Conservation (phyloP, 2,797 vertebrate species). For the Rhyacichthys aspro region DNA sequence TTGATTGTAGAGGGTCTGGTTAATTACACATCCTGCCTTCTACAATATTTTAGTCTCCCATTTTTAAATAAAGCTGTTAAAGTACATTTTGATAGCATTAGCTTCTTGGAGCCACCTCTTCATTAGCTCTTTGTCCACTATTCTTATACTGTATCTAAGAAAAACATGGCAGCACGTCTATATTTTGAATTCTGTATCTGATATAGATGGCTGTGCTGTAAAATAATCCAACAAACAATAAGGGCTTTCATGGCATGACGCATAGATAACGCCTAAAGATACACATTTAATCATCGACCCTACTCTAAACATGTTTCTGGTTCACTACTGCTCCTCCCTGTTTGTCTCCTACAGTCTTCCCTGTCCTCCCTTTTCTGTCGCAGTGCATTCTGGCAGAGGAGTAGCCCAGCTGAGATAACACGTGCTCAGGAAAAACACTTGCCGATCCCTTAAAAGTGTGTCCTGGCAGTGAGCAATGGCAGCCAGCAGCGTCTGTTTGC, state of each 20-base stretch:
- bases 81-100: no score
- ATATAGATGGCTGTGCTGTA: not conserved
- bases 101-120: no score
- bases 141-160: no score
- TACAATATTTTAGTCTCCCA: no score
- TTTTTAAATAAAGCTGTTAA: no score
- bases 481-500: conserved; percentile 32
- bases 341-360: conserved; percentile 42
- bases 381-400: conserved; percentile 42
- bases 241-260: conserved; percentile 16
- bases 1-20: no score
- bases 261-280: conserved; percentile 26
- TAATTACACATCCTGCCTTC: no score
- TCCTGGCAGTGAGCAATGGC: conserved; percentile 24
- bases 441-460: conserved; percentile 22
- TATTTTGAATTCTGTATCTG: no score
- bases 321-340: conserved; percentile 30
- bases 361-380: conserved; percentile 36
- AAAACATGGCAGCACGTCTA: no score
- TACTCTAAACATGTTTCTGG: conserved; percentile 20
- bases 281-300: no score
- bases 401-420: conserved; percentile 54
- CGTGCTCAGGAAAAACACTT: conserved; percentile 45
- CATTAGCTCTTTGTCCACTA: no score
- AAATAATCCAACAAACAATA: not conserved